Evolutionary conservation across 2,888 invertebrate genomes (phyloP).

Genomic region (Sylvicola cinctus): DNA sequence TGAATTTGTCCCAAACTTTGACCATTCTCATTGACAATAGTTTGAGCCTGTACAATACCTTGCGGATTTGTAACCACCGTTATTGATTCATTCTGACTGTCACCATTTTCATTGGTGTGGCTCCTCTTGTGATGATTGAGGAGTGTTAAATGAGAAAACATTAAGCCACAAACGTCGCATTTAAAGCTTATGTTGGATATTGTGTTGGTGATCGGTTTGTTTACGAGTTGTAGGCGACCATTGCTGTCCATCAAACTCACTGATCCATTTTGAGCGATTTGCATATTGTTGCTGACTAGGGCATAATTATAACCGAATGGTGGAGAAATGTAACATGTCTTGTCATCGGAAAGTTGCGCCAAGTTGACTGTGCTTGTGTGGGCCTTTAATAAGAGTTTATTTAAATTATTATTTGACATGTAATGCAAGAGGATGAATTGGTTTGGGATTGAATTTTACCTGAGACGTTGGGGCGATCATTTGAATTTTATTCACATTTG

Average conservation of each 20-base stretch:
- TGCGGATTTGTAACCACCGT: slow-evolving; percentile 30
- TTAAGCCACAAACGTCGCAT: slow-evolving; percentile 70
- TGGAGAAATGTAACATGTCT: slow-evolving; percentile 54
- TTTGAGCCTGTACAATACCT: slow-evolving; percentile 14
- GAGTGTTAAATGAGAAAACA: slow-evolving; percentile 62
- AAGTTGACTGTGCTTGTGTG: slow-evolving; percentile 40
- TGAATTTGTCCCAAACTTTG: slow-evolving; percentile 31
- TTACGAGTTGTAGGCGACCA: slow-evolving; percentile 24
- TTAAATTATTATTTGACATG: slow-evolving; percentile 1
- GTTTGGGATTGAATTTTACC: slow-evolving; percentile 4
- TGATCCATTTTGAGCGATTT: slow-evolving; percentile 42
- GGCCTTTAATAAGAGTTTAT: slow-evolving; percentile 12
- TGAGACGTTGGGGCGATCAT: slow-evolving; percentile 32
- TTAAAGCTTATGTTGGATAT: slow-evolving; percentile 70
- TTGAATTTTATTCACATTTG: slow-evolving; percentile 46
- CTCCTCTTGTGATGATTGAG: slow-evolving; percentile 74
- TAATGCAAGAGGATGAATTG: slow-evolving; percentile 6
- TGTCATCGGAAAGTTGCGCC: slow-evolving; percentile 41
- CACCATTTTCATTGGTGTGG: slow-evolving; percentile 36
- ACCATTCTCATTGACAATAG: slow-evolving; percentile 21
- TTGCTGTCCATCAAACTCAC: slow-evolving; percentile 22
- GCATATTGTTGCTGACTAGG: slow-evolving; percentile 71
- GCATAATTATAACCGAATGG: slow-evolving; percentile 57
- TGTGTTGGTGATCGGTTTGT: slow-evolving; percentile 32
- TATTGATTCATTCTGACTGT: slow-evolving; percentile 23